These are phyloP conservation scores for Macroglossus sobrinus DNA, from an alignment of 2,113 vertebrate genomes.

Conservation along the genomic window DNA sequence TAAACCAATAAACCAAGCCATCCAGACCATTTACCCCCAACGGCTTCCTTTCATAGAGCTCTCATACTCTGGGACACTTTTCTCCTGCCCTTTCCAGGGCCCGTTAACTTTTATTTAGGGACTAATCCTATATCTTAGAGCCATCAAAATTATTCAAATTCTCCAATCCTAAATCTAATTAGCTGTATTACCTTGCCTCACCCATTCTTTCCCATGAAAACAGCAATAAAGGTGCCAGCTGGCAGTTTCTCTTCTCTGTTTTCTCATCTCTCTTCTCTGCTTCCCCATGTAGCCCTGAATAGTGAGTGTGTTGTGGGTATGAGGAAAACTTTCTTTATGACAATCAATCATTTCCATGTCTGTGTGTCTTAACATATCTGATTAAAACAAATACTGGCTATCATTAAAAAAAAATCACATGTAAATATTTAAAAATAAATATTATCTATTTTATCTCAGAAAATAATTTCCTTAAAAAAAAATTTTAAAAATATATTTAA, in stretches of 20 bases:
- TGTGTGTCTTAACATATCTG: not conserved
- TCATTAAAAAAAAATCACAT: not conserved
- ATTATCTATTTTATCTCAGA: not conserved
- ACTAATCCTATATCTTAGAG: not conserved
- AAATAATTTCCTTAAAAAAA: not conserved
- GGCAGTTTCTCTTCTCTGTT: not conserved
- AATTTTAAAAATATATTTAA: not conserved
- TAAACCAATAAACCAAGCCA: not conserved
- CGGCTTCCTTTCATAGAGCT: not conserved
- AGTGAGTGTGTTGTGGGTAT: fast-evolving
- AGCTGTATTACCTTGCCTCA: not conserved
- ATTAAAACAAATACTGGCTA: not conserved
- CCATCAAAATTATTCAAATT: not conserved
- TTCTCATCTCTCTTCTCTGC: not conserved
- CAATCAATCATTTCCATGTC: not conserved
- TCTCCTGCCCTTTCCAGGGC: not conserved
- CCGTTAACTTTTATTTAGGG: not conserved
- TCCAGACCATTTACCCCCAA: not conserved
- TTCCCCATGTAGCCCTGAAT: not conserved
- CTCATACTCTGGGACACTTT: not conserved
- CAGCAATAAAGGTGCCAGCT: not conserved
- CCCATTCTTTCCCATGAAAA: not conserved
- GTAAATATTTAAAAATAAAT: not conserved
- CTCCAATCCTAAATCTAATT: not conserved
- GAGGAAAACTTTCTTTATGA: not conserved